Evolutionary conservation across 2,888 invertebrate species (phyloP), one percentile per base, ranked within the genome.

Genomic region (Lissocephala sabroskyi): DNA sequence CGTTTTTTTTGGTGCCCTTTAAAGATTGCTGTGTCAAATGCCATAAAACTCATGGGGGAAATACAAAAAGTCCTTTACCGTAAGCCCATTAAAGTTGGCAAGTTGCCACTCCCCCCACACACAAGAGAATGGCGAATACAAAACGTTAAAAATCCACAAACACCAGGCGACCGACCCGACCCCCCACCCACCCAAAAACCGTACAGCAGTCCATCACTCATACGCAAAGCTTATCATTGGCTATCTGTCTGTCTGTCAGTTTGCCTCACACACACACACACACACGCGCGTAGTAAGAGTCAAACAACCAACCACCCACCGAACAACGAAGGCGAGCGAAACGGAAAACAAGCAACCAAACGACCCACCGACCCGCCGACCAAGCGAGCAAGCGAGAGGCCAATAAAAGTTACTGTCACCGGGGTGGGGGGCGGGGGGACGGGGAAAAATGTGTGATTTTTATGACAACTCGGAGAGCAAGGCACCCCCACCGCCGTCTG

Each of bases 231-330:
- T 70, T 70, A 70, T 70, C 68, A 70, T 70, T 70, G 68, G 68
- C 75, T 75, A 75, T 70, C 75, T 71, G 75, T 75, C 73, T 71
- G 73, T 73, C n/a, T n/a, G n/a, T n/a, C n/a, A n/a, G n/a, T n/a
- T n/a, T n/a, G n/a, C 7, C 23, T 70, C 75, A 64, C 68, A 68
- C 13, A 35, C 41, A 23, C 56, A 60, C 64, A 60, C 62, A 61
- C 43, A 16, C 50, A 58, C n/a, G 50, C 56, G 49, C n/a, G n/a
- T n/a, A n/a, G n/a, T n/a, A n/a, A n/a, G n/a, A 43, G 42, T 41
- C 30, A 37, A 48, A 33, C 32, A 41, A 17, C 30, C 28, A 37
- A 32, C 33, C 33, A 19, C 13, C 11, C 29, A 37, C 47, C n/a
- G n/a, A n/a, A n/a, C n/a, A n/a, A 14, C 35, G 16, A 14, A 4